Conservation (phyloP, 2,888 invertebrate species). For the Petrolisthes manimaculis region DNA sequence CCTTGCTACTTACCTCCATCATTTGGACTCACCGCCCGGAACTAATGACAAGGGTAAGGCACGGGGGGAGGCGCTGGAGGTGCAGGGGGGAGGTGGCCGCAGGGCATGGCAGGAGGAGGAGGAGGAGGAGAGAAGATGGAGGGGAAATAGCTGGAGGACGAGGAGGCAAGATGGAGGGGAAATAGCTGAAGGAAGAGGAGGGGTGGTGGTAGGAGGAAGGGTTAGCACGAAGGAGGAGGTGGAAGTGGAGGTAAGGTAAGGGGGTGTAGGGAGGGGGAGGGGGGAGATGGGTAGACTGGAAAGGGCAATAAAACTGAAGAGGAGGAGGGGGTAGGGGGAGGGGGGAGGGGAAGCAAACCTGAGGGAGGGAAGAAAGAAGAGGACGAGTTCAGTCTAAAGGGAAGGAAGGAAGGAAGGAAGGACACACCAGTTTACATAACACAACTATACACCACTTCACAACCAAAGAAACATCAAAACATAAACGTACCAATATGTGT, state of each 20-base stretch:
- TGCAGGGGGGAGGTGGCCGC: conserved; percentile 36
- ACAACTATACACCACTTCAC: no score
- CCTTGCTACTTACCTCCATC: conserved; percentile 59
- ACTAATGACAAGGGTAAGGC: conserved; percentile 62
- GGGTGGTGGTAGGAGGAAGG: conserved; percentile 10
- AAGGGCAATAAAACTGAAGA: background rate
- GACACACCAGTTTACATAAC: background rate
- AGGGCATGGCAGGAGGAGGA: conserved; percentile 21
- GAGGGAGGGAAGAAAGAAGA: background rate
- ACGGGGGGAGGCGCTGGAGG: conserved; percentile 39
- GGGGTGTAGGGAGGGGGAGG: conserved; percentile 4
- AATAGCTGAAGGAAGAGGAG: conserved; percentile 21
- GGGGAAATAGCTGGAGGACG: background rate
- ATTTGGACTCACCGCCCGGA: conserved; percentile 59
- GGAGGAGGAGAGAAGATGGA: background rate
- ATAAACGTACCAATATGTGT: no score
- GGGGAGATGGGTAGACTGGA: background rate
- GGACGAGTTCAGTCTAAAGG: background rate
- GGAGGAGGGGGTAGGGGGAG: background rate
- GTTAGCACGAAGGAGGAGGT: background rate
- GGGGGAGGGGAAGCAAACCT: background rate
- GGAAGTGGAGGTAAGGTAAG: background rate
- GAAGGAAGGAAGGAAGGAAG: background rate
- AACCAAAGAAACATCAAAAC: no score
- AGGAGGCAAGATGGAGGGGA: background rate